Evolutionary conservation across 2,113 vertebrate genomes (phyloP), one percentile per base, ranked within the genome.

Genomic region (zebrafish (Danio rerio)): DNA sequence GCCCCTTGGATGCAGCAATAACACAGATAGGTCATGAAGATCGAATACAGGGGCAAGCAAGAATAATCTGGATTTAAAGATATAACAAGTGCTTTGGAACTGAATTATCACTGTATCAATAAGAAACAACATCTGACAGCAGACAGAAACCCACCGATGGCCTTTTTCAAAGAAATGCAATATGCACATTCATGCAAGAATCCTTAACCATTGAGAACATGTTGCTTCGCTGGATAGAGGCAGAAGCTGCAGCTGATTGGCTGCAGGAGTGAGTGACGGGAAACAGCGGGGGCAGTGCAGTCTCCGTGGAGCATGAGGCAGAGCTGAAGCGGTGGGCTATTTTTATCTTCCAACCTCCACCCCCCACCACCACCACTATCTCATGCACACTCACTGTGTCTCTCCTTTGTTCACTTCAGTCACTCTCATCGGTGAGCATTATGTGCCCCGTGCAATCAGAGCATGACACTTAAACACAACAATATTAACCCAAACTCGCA

Each of bases 251-350:
- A 9, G 85, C 86, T 65, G 69, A 87, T 84, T 82, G 76, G 82
- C 74, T 87, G 59, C 75, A 52, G 62, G 20, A 15, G 13, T 52
- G 61, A 81, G 66, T 85, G 87, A 86, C 81, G 84, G 78, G 62
- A 78, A 85, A 66, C 83, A 84, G 86, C 78, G 82, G 81, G 69
- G 83, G 80, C 86, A 42, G 83, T 81, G 76, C 82, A 75, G 83
- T 81, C 78, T 86, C 80, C 53, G 78, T 83, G 74, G 81, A 85
- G 82, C 84, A 85, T 78, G 86, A 21, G 76, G 89, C 84, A 78
- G 83, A 86, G 87, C 88, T 85, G 86, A 71, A 87, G 88, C 71
- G 74, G 65, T 16, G 6, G 62, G 89, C 90, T 93, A 93, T 94
- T 93, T 94, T 91, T 93, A 93, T 87, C 88, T 79, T 74, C 52